Conservation (phyloP, 1,140 invertebrate species). For the Phocides pigmalion region DNA sequence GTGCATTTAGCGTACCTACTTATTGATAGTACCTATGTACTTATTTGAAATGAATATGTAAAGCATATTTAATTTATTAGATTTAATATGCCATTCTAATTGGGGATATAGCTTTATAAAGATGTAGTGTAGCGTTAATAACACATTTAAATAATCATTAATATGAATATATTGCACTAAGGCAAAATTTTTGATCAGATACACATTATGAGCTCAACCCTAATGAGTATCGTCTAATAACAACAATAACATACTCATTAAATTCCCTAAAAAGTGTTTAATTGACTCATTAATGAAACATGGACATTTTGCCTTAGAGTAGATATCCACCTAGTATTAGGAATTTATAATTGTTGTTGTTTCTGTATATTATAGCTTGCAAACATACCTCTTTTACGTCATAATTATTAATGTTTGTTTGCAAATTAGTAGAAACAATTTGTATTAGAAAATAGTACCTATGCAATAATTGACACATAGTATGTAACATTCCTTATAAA, state of each 20-base stretch:
- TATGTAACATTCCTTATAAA: not conserved
- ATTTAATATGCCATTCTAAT: slow-evolving; percentile 71
- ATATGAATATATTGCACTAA: not conserved
- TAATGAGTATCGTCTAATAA: too few species aligned
- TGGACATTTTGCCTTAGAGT: not conserved
- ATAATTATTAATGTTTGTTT: not conserved
- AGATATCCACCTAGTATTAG: not conserved
- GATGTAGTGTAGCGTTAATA: slow-evolving; percentile 55
- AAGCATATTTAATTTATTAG: slow-evolving; percentile 45
- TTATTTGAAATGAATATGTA: slow-evolving; percentile 21
- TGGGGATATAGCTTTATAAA: slow-evolving; percentile 83
- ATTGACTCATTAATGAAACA: not conserved
- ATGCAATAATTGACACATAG: not conserved
- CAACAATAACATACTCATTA: too few species aligned
- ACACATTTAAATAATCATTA: slow-evolving; percentile 12
- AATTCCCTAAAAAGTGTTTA: too few species aligned
- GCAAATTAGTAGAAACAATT: not conserved
- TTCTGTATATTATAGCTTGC: slow-evolving; percentile 19
- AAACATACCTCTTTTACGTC: not conserved
- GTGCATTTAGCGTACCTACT: slow-evolving; percentile 67
- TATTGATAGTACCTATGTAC: slow-evolving; percentile 39
- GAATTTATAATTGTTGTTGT: slow-evolving; percentile 9
- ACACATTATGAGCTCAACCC: too few species aligned
- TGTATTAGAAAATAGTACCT: not conserved
- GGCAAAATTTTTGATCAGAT: slow-evolving; percentile 8